Percentiles rank a stretch among this genome's conserved stretches.
Evolutionary conservation across 1,140 invertebrate genomes (phyloP).

Genomic region (Drosophila erecta): DNA sequence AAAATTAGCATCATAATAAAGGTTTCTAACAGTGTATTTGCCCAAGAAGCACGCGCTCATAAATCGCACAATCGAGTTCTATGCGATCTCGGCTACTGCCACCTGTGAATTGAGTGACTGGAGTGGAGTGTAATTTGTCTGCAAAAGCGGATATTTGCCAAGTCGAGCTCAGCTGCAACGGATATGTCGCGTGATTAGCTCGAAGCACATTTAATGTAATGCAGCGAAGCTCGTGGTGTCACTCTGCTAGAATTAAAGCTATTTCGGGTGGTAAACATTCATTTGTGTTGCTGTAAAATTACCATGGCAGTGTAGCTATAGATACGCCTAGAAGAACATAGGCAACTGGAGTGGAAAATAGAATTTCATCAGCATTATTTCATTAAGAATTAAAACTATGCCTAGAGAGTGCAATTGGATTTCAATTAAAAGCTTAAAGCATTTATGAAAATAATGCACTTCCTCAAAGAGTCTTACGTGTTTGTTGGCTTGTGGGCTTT

Average conservation of each 20-base stretch:
- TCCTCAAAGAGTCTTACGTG: constrained; percentile 17
- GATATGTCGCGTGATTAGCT: constrained; percentile 45
- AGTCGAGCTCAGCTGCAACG: constrained; percentile 20
- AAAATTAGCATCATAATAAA: constrained; percentile 57
- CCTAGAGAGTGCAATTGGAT: too few relatives aligned
- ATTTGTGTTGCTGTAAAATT: background rate
- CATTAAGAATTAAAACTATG: too few relatives aligned
- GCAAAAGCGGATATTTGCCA: constrained; percentile 38
- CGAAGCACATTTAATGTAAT: constrained; percentile 1
- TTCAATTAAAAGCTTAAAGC: too few relatives aligned
- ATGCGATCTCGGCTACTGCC: constrained; percentile 23
- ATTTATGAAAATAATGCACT: background rate
- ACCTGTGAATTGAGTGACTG: constrained; percentile 39
- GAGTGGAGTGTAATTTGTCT: constrained; percentile 47
- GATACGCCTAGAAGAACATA: too few relatives aligned
- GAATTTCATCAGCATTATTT: too few relatives aligned
- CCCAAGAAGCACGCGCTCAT: constrained; percentile 24
- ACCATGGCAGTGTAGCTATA: too few relatives aligned
- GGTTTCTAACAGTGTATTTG: constrained; percentile 45
- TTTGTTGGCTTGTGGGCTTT: background rate
- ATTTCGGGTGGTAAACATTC: background rate
- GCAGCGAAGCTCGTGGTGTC: constrained; percentile 6
- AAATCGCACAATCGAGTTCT: constrained; percentile 64
- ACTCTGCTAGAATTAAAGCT: background rate
- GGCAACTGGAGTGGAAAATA: too few relatives aligned